A percentile compares a stretch with the other conserved stretches of the same genome.
phyloP scores from a whole-genome alignment of 2,888 invertebrate species.

The Athalia circularis region DNA sequence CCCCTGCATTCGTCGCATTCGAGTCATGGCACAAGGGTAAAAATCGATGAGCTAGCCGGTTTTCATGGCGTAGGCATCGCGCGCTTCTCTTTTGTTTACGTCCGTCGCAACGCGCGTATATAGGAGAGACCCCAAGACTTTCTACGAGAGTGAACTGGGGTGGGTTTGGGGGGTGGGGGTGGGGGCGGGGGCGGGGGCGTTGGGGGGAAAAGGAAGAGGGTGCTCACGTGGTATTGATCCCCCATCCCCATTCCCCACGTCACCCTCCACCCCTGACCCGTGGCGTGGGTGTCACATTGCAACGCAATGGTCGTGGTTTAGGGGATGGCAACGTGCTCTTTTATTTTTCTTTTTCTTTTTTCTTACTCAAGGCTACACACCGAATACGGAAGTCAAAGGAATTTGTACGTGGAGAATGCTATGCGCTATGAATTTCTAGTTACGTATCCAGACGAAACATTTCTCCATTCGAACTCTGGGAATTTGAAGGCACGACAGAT shows the following conservation, averaged over 20 bases:
- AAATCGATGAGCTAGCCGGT: conserved; percentile 35
- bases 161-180: neutral
- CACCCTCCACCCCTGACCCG: conserved; percentile 22
- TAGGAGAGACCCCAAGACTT: too few species aligned
- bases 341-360: neutral
- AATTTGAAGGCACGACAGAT: too few species aligned
- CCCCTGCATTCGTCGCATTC: conserved; percentile 19
- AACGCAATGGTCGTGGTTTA: conserved; percentile 24
- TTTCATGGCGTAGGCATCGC: conserved; percentile 26
- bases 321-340: conserved; percentile 10
- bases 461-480: too few species aligned
- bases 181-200: neutral
- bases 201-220: neutral
- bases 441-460: too few species aligned
- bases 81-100: conserved; percentile 38
- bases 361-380: neutral
- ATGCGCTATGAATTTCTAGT: too few species aligned
- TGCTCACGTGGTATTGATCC: conserved; percentile 40
- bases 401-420: too few species aligned
- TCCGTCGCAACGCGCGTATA: conserved; percentile 21
- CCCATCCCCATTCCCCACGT: neutral
- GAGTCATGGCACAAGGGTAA: neutral
- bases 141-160: neutral
- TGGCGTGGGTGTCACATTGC: conserved; percentile 35
- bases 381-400: neutral